A percentile compares a stretch with the other conserved stretches of the same genome.
phyloP scores from a whole-genome alignment of 2,113 vertebrate genomes.

The Mus pahari region DNA sequence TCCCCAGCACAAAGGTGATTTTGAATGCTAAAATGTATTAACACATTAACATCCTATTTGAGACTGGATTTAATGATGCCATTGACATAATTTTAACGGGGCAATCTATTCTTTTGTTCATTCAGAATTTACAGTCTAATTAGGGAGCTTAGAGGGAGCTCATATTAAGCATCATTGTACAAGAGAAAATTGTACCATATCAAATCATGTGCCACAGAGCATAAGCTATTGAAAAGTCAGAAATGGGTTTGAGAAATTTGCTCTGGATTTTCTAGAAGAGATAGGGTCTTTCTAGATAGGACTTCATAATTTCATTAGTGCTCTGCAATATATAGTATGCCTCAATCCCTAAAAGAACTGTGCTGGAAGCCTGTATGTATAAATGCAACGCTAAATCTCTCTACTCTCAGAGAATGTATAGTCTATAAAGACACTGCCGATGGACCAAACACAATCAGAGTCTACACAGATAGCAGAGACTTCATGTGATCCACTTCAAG shows the following conservation, averaged over 20 bases:
- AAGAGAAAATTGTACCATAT: not conserved
- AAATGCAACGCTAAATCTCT: not conserved
- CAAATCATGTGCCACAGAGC: not conserved
- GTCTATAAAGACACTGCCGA: not conserved
- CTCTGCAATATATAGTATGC: not conserved
- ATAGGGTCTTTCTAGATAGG: not conserved
- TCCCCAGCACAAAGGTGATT: not conserved
- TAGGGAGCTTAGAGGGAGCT: not conserved
- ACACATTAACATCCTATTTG: not conserved
- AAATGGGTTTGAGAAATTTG: not conserved
- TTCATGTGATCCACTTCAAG: not conserved
- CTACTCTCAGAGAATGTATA: not conserved
- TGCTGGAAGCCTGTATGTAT: not conserved
- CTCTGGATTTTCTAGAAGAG: not conserved
- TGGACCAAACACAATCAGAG: not conserved
- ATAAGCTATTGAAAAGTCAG: not conserved
- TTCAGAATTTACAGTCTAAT: not conserved
- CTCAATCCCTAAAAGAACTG: not conserved
- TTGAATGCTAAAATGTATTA: slow-evolving; percentile 38
- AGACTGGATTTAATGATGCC: not conserved
- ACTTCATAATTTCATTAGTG: not conserved
- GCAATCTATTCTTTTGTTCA: slow-evolving; percentile 14
- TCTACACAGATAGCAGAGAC: not conserved
- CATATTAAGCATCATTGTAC: not conserved
- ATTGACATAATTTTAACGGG: slow-evolving; percentile 9